Percentiles rank a stretch among this genome's conserved stretches.
These are phyloP conservation scores for Ennomos quercinarius DNA, from an alignment of 2,888 invertebrate species.

Conservation along the genomic window DNA sequence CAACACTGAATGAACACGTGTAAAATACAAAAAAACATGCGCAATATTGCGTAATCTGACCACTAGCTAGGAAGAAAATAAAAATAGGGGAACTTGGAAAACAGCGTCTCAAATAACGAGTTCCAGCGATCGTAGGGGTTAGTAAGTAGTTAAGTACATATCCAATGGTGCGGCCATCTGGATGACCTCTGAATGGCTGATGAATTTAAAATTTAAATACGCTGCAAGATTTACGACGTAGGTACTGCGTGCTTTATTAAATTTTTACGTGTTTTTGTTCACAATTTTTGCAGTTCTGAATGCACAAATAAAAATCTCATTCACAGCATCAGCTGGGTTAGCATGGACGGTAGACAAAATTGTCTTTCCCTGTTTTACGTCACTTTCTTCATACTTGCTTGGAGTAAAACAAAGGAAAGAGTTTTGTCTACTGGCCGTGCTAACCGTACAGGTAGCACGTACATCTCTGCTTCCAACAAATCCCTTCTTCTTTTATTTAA, in stretches of 20 bases:
- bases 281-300: background rate
- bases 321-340: no score
- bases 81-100: slow-evolving; percentile 42
- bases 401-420: no score
- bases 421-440: no score
- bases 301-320: no score
- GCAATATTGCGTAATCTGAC: slow-evolving; percentile 27
- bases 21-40: slow-evolving; percentile 11
- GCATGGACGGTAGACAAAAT: no score
- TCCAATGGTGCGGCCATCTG: slow-evolving; percentile 66
- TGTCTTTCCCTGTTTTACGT: no score
- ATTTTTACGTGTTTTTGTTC: background rate
- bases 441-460: no score
- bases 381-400: no score
- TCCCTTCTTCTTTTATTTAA: no score
- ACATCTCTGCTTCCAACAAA: no score
- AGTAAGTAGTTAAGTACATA: slow-evolving; percentile 44
- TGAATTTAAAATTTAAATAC: slow-evolving; percentile 47
- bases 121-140: slow-evolving; percentile 59
- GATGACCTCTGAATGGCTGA: slow-evolving; percentile 70
- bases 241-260: slow-evolving; percentile 1
- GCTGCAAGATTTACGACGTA: slow-evolving; percentile 19
- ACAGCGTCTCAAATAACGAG: slow-evolving; percentile 69
- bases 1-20: slow-evolving; percentile 26
- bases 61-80: slow-evolving; percentile 34